Conservation (phyloP, 64 coral and sea anemone species). For the Montipora foliosa region DNA sequence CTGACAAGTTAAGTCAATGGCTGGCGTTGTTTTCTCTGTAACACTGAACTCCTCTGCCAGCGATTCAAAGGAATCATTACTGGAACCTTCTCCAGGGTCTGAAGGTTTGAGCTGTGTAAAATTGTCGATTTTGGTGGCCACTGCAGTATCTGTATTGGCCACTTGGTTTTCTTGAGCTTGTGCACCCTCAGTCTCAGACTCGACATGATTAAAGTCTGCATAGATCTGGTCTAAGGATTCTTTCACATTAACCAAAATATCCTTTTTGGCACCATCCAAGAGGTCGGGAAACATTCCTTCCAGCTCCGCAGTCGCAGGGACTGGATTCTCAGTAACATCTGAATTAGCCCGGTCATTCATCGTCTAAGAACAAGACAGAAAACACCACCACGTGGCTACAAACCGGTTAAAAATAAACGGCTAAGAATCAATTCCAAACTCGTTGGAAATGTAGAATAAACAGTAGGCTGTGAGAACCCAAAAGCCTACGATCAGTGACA, state of each 20-base stretch:
- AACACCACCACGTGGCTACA: background rate
- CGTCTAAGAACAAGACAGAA: background rate
- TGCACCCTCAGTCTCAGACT: background rate
- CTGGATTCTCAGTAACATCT: too few relatives aligned
- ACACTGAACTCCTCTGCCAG: slow-evolving; percentile 26
- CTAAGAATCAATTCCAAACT: too few relatives aligned
- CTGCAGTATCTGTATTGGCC: background rate
- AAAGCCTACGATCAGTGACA: too few relatives aligned
- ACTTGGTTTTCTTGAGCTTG: background rate
- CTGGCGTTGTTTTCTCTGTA: background rate
- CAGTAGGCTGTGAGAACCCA: too few relatives aligned
- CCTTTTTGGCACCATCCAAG: background rate
- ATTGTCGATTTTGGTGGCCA: background rate
- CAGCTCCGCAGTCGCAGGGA: background rate
- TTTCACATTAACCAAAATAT: background rate
- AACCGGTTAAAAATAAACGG: too few relatives aligned
- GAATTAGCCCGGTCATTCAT: background rate
- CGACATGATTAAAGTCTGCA: background rate
- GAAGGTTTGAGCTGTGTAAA: background rate
- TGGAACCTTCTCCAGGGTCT: background rate
- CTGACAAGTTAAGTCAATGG: slow-evolving; percentile 7
- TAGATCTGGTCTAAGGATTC: background rate
- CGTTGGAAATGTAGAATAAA: too few relatives aligned
- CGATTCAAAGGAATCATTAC: background rate
- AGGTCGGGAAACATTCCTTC: background rate